Evolutionary conservation across 2,797 vertebrate species (phyloP).

Genomic region (Amniataba percoides): DNA sequence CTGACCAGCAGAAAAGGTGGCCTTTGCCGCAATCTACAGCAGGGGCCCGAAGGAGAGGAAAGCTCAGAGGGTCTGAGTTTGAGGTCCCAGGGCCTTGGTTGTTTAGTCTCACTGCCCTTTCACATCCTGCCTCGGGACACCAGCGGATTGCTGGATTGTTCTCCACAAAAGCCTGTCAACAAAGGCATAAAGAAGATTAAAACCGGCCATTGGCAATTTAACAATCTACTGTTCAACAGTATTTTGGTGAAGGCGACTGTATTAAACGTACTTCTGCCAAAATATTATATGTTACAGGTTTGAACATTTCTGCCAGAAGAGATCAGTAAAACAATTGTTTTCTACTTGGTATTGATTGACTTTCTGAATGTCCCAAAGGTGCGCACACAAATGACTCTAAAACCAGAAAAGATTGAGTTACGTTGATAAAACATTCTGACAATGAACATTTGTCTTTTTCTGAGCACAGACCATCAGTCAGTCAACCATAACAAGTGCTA

Average conservation of each 20-base stretch:
- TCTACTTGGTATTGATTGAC: neutral
- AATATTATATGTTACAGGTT: neutral
- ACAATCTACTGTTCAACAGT: neutral
- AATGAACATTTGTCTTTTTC: neutral
- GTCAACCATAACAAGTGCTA: neutral
- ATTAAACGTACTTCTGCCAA: neutral
- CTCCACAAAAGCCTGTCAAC: constrained; percentile 95
- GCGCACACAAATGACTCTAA: neutral
- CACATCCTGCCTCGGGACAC: constrained; percentile 96
- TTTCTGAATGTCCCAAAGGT: neutral
- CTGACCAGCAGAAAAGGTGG: constrained; percentile 98
- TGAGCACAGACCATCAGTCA: constrained; percentile 5
- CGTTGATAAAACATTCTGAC: neutral
- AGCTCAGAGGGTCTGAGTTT: constrained; percentile 90
- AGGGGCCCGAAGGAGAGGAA: constrained; percentile 93
- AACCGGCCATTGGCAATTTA: neutral
- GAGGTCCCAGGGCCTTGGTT: constrained; percentile 90
- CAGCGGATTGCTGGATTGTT: constrained; percentile 99
- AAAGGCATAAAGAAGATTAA: constrained; percentile 5
- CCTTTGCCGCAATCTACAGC: constrained; percentile 98
- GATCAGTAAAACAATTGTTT: neutral
- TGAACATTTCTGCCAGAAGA: neutral
- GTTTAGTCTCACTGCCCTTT: constrained; percentile 95
- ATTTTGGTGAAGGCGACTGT: neutral
- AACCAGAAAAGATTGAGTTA: neutral